Conservation (phyloP, 2,113 vertebrate genomes). For the Microcebus jonahi region DNA sequence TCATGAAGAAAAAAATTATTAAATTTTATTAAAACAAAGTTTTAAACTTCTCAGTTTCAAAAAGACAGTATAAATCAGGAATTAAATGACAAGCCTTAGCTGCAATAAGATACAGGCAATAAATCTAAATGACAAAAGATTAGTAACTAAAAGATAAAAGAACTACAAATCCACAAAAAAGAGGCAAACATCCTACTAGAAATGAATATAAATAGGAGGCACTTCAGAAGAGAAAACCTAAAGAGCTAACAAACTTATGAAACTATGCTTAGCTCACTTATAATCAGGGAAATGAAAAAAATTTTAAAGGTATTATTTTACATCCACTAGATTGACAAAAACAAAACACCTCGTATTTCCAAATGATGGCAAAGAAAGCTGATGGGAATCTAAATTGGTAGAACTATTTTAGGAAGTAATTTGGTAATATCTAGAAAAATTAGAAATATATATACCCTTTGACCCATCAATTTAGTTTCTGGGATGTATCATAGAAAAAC, state of each 20-base stretch:
- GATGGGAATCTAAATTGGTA: background rate
- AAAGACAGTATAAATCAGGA: background rate
- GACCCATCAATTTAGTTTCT: background rate
- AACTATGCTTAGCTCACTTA: background rate
- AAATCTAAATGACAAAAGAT: background rate
- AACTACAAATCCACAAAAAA: background rate
- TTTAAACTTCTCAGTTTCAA: background rate
- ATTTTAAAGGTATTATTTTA: background rate
- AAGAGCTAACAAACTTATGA: background rate
- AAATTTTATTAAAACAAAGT: background rate
- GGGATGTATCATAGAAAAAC: background rate
- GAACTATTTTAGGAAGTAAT: conserved; percentile 30
- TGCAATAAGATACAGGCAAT: background rate
- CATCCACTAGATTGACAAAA: background rate
- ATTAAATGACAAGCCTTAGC: background rate
- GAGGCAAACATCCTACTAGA: background rate
- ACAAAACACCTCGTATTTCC: background rate
- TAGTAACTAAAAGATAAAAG: background rate
- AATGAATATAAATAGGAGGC: background rate
- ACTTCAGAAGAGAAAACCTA: conserved; percentile 4
- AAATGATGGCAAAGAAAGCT: background rate
- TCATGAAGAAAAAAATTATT: background rate
- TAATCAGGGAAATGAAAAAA: conserved; percentile 1
- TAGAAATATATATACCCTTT: background rate
- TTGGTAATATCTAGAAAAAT: background rate